phyloP scores from a whole-genome alignment of 30 jellyfish, hydroid and myxozoan genomes.

The Clytia hemisphaerica region DNA sequence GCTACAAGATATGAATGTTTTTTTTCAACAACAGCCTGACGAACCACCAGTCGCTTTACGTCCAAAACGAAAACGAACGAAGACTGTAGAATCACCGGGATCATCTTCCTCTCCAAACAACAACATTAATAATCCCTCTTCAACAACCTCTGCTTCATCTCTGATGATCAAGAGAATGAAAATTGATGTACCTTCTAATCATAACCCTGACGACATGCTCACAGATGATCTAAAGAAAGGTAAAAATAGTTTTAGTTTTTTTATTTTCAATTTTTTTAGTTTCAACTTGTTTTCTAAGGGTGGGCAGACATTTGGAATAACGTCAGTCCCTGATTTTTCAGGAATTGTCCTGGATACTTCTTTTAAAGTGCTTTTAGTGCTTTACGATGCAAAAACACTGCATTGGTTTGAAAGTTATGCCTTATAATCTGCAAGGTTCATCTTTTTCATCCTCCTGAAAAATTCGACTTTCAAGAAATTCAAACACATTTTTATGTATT shows the following conservation, averaged over 20 bases:
- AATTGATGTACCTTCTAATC: not conserved
- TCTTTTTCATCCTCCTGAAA: too few relatives aligned
- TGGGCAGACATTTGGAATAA: too few relatives aligned
- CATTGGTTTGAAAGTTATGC: too few relatives aligned
- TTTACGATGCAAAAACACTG: too few relatives aligned
- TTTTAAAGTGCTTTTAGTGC: too few relatives aligned
- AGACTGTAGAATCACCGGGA: not conserved
- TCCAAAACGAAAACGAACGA: conserved; percentile 35
- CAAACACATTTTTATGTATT: too few relatives aligned
- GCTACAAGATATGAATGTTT: not conserved
- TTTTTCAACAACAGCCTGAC: conserved; percentile 81
- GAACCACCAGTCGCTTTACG: conserved; percentile 54
- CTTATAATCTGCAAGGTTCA: too few relatives aligned
- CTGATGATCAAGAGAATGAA: not conserved
- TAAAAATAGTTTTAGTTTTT: not conserved
- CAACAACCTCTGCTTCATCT: not conserved
- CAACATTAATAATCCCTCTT: not conserved
- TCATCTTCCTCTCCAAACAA: not conserved
- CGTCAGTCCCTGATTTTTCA: too few relatives aligned
- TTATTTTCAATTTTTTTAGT: not conserved
- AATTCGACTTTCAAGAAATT: too few relatives aligned
- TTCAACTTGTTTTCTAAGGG: too few relatives aligned
- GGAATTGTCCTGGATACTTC: too few relatives aligned
- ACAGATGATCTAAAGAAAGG: not conserved
- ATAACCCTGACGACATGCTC: not conserved